These are phyloP conservation scores for Numenius arquata DNA, from an alignment of 2,113 vertebrate genomes.

Conservation along the genomic window DNA sequence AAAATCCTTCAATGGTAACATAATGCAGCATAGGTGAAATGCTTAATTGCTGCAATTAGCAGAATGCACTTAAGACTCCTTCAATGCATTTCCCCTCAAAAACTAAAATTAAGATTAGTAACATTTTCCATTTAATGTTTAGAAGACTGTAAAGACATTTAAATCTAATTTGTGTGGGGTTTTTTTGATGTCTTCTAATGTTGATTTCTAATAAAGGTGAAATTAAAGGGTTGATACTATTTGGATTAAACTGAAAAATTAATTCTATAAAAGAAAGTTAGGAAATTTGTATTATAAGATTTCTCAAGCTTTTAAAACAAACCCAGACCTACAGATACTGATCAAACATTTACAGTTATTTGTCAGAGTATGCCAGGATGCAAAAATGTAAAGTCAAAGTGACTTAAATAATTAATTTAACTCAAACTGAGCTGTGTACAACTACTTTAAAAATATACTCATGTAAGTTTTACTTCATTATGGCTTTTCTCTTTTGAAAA, in stretches of 20 bases:
- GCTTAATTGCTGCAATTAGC: not conserved
- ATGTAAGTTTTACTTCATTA: not conserved
- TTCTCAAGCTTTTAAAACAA: not conserved
- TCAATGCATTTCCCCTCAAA: not conserved
- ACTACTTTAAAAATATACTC: not conserved
- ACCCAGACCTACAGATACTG: not conserved
- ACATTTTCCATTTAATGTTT: not conserved
- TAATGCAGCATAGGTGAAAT: not conserved
- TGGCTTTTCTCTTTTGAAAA: not conserved
- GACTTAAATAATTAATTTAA: not conserved
- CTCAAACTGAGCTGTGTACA: not conserved
- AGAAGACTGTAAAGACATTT: not conserved
- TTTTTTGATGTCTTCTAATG: not conserved
- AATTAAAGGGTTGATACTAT: not conserved
- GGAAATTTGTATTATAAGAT: not conserved
- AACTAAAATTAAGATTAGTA: not conserved
- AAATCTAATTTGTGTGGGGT: not conserved
- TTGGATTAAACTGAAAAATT: not conserved
- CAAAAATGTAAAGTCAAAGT: not conserved
- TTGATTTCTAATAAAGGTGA: not conserved
- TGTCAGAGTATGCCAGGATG: not conserved
- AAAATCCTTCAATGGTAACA: not conserved
- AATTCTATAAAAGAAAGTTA: not conserved
- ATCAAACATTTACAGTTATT: not conserved
- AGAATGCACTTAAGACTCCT: not conserved